phyloP scores from a whole-genome alignment of 2,797 vertebrate genomes.

The Malacoctenus gilli region DNA sequence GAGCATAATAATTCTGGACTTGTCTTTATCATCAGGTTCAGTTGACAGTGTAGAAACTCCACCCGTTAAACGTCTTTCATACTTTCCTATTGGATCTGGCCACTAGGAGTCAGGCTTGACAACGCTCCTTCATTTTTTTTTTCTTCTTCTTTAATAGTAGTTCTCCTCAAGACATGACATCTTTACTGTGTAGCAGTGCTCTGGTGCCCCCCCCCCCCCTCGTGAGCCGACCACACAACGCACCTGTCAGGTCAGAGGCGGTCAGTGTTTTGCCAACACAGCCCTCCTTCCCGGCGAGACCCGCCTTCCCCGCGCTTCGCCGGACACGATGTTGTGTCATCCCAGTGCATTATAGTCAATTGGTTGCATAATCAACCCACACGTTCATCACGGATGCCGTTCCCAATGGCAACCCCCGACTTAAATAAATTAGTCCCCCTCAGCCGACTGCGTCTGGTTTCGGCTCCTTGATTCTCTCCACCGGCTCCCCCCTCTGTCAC shows the following conservation, averaged over 20 bases:
- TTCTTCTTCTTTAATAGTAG: too few species aligned
- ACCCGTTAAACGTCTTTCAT: too few species aligned
- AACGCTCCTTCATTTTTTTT: too few species aligned
- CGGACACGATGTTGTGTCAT: slow-evolving; percentile 69
- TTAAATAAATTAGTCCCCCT: slow-evolving; percentile 79
- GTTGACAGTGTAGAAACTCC: too few species aligned
- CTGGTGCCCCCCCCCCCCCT: too few species aligned
- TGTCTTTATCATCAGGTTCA: too few species aligned
- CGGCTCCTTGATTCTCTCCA: slow-evolving; percentile 30
- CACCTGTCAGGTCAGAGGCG: neutral
- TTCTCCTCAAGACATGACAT: too few species aligned
- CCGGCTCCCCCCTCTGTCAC: slow-evolving; percentile 20
- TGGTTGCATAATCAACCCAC: slow-evolving; percentile 81
- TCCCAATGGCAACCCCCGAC: slow-evolving; percentile 79
- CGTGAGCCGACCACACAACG: neutral
- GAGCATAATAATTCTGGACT: too few species aligned
- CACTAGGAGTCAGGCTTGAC: too few species aligned
- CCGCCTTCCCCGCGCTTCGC: slow-evolving; percentile 37
- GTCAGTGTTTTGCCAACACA: slow-evolving; percentile 23
- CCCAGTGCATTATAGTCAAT: slow-evolving; percentile 80
- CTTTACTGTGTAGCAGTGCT: neutral
- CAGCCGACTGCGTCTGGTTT: slow-evolving; percentile 37
- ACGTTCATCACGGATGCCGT: slow-evolving; percentile 78
- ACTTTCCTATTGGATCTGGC: too few species aligned
- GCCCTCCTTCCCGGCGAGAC: slow-evolving; percentile 7